These are phyloP conservation scores for Arvicanthis niloticus DNA, from an alignment of 2,113 vertebrate species.

Conservation along the genomic window DNA sequence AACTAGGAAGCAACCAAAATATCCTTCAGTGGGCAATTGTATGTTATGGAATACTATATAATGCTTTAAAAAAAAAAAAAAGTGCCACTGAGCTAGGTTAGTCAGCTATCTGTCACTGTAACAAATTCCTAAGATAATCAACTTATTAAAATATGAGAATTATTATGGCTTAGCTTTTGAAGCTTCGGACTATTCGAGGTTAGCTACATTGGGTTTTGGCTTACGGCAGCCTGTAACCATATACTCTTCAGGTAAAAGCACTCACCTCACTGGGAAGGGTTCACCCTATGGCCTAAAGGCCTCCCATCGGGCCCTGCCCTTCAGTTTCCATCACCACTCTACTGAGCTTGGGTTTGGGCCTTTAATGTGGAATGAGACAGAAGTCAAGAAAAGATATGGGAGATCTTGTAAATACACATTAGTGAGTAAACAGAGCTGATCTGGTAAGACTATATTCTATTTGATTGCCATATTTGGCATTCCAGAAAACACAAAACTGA, in stretches of 20 bases:
- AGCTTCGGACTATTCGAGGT: neutral
- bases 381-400: neutral
- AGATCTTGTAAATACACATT: neutral
- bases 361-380: neutral
- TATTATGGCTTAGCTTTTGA: neutral
- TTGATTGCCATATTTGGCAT: neutral
- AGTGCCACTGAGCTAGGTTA: neutral
- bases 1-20: conserved; percentile 36
- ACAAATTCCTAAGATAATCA: neutral
- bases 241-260: neutral
- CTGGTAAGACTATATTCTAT: neutral
- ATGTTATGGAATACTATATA: neutral
- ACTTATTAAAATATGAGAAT: neutral
- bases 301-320: neutral
- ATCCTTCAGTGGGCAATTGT: neutral
- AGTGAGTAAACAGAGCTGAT: neutral
- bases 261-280: neutral
- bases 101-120: neutral
- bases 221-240: neutral
- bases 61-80: neutral
- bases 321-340: neutral
- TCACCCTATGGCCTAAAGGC: neutral
- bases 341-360: neutral
- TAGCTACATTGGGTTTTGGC: neutral
- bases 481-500: conserved; percentile 11